Conservation (phyloP, 2,888 invertebrate species). For the Micoletzkya japonica region DNA sequence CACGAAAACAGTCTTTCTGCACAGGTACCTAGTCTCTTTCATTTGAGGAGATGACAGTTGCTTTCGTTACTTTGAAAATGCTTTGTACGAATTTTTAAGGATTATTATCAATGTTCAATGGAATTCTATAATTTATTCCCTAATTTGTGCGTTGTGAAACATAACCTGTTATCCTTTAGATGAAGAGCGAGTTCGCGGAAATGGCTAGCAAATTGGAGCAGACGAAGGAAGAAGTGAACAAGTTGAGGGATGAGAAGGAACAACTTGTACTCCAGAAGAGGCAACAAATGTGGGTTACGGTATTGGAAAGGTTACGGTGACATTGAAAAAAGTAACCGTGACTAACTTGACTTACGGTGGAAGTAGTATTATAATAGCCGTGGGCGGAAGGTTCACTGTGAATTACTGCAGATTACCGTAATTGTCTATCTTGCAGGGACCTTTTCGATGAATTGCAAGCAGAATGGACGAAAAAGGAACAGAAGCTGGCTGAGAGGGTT, state of each 20-base stretch:
- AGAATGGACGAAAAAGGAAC: slow-evolving; percentile 27
- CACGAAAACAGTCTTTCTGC: background rate
- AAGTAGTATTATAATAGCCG: too few species aligned
- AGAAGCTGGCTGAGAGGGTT: slow-evolving; percentile 23
- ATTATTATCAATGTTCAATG: too few species aligned
- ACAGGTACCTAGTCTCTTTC: background rate
- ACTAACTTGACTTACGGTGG: too few species aligned
- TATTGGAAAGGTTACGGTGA: too few species aligned
- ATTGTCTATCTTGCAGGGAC: slow-evolving; percentile 27
- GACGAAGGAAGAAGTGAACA: slow-evolving; percentile 2
- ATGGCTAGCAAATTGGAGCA: background rate
- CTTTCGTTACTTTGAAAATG: background rate
- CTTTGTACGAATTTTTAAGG: too few species aligned
- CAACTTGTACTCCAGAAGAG: slow-evolving; percentile 5
- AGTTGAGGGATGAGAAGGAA: slow-evolving; percentile 6
- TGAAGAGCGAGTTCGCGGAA: slow-evolving; percentile 1
- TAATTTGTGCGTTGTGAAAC: too few species aligned
- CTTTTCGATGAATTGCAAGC: slow-evolving; percentile 30
- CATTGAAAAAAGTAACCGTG: background rate
- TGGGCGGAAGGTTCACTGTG: too few species aligned
- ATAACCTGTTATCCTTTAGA: background rate
- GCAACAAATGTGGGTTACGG: background rate
- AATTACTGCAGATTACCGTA: too few species aligned
- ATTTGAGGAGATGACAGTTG: background rate
- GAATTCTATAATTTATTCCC: too few species aligned